phyloP scores from a whole-genome alignment of 1,140 invertebrate species.

The Ephestia elutella region DNA sequence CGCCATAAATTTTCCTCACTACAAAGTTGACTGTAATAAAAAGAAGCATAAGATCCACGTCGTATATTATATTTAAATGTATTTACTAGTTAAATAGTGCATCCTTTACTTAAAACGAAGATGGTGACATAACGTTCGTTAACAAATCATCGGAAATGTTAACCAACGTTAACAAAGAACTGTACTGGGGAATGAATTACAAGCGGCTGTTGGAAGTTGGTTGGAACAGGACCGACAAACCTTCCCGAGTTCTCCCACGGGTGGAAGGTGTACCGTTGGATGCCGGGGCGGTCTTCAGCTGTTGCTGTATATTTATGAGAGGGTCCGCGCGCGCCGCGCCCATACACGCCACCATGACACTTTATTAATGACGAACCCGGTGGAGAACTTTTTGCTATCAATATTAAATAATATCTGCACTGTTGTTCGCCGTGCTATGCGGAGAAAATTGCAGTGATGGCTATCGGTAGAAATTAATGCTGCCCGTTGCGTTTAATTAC shows the following conservation, averaged over 20 bases:
- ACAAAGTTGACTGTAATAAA: neutral
- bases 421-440: neutral
- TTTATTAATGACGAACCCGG: conserved; percentile 51
- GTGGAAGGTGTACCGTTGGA: conserved; percentile 35
- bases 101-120: neutral
- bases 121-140: neutral
- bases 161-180: neutral
- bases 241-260: conserved; percentile 29
- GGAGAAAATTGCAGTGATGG: conserved; percentile 5
- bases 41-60: neutral
- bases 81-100: neutral
- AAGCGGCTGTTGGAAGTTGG: neutral
- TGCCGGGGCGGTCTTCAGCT: conserved; percentile 34
- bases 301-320: conserved; percentile 54
- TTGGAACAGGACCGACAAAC: conserved; percentile 1
- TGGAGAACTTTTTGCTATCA: conserved; percentile 30
- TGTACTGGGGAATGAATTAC: neutral
- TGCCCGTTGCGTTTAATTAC: neutral
- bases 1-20: neutral
- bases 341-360: conserved; percentile 45
- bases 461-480: neutral
- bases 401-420: conserved; percentile 21
- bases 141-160: conserved; percentile 2
- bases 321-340: conserved; percentile 39
- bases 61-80: neutral